Evolutionary conservation across 2,113 vertebrate genomes (phyloP), one percentile per base, ranked within the genome.

Genomic region (Tenebrosternarchus preto): DNA sequence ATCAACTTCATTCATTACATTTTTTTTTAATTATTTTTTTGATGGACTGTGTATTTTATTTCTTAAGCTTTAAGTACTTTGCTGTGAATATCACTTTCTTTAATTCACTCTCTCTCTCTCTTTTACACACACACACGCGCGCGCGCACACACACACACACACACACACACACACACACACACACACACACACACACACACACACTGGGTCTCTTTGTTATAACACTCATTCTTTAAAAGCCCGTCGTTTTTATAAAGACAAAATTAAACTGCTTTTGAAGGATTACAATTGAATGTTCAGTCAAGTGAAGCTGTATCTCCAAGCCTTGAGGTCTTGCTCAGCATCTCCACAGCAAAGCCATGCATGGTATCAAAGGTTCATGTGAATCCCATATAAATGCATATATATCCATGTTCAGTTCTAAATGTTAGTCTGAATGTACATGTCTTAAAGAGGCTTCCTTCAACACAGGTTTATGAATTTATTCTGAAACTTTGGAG

Each of bases 171-270:
- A n/a, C n/a, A n/a, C n/a, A n/a, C n/a, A n/a, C n/a, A n/a, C n/a
- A n/a, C n/a, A n/a, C n/a, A n/a, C n/a, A n/a, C n/a, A n/a, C n/a
- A 53, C 69, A 76, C 66, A 78, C 55, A 61, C 0, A 36, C 66
- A 83, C 12, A 15, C 11, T 50, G 43, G 43, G 15, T 50, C 72
- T 60, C 73, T 73, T 85, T 87, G 90, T 91, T 87, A 89, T 90
- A 89, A 87, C 79, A 74, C 84, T 86, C 73, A 36, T 78, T 85
- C 76, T 87, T 85, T 90, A 88, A 88, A 90, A 90, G 89, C 88
- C 84, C 73, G 85, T 88, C 87, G 25, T 78, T 70, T 78, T 59
- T 25, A 60, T 70, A 68, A 78, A 46, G 55, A 59, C 55, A 69
- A 61, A 81, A 73, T 74, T 73, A 29, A 72, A 66, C 77, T 81